phyloP scores from a whole-genome alignment of 2,888 invertebrate species.

The Nomada ferruginata region DNA sequence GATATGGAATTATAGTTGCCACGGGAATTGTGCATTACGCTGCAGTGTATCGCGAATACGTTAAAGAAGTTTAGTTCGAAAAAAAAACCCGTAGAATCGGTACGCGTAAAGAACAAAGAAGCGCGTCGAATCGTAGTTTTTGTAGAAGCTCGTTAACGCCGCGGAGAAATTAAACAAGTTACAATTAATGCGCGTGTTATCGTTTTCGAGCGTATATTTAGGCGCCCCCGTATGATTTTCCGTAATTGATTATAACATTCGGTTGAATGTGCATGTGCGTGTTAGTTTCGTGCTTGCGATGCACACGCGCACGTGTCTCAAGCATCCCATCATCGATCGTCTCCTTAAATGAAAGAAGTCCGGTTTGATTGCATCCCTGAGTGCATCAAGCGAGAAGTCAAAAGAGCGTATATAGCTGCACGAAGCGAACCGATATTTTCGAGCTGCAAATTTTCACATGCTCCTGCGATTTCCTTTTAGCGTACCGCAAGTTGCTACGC shows the following conservation, averaged over 20 bases:
- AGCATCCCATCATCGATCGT: conserved; percentile 63
- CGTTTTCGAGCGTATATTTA: background rate
- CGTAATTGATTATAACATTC: background rate
- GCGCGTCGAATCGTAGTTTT: background rate
- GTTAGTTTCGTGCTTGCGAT: background rate
- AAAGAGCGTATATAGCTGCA: background rate
- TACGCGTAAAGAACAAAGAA: background rate
- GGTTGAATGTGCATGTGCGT: background rate
- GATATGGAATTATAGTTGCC: conserved; percentile 56
- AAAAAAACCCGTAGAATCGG: background rate
- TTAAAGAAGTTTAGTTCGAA: background rate
- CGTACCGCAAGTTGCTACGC: conserved; percentile 32
- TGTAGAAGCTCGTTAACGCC: background rate
- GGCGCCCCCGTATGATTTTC: background rate
- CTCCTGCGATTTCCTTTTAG: conserved; percentile 62
- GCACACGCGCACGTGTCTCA: conserved; percentile 56
- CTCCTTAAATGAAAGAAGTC: conserved; percentile 62
- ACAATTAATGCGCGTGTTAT: background rate
- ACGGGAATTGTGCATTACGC: conserved; percentile 27
- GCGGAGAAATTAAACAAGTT: background rate
- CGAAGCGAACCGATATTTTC: conserved; percentile 26
- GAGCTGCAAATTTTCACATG: conserved; percentile 57
- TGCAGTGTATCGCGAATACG: background rate
- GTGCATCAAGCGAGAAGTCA: conserved; percentile 43
- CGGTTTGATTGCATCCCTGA: conserved; percentile 58